A percentile compares a stretch with the other conserved stretches of the same genome.
phyloP scores from a whole-genome alignment of 2,888 invertebrate genomes.

The Sesia apiformis region DNA sequence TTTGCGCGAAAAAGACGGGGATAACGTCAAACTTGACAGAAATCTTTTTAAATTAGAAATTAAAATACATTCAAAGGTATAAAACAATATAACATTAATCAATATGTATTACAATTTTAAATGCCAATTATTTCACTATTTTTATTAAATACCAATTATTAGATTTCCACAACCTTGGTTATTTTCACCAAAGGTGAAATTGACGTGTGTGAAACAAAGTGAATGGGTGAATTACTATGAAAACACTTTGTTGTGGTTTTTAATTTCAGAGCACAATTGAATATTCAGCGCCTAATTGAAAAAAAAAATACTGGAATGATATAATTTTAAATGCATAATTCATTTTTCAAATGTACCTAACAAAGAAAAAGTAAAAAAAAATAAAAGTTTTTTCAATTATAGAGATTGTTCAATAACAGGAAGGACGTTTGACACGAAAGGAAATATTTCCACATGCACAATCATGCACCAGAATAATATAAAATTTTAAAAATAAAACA shows the following conservation, averaged over 20 bases:
- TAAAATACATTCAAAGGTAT: too few relatives aligned
- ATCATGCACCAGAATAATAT: constrained; percentile 27
- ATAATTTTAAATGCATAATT: background rate
- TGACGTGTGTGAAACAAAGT: background rate
- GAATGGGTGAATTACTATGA: constrained; percentile 12
- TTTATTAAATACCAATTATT: too few relatives aligned
- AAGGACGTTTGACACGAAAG: constrained; percentile 13
- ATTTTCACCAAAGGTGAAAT: background rate
- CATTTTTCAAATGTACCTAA: background rate
- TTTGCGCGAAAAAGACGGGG: background rate
- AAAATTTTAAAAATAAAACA: constrained; percentile 13
- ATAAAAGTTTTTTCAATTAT: background rate
- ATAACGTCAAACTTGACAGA: too few relatives aligned
- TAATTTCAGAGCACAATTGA: constrained; percentile 12
- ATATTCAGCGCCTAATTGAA: background rate
- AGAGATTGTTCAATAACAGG: background rate
- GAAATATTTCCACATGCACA: constrained; percentile 26
- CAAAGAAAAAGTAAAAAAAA: background rate
- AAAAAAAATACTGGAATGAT: background rate
- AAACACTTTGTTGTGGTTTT: constrained; percentile 9
- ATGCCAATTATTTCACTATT: too few relatives aligned
- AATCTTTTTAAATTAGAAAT: too few relatives aligned
- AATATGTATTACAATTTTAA: too few relatives aligned
- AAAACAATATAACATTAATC: too few relatives aligned
- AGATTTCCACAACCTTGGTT: too few relatives aligned